Evolutionary conservation across 2,113 vertebrate species (phyloP).

Genomic region (Saimiri boliviensis): DNA sequence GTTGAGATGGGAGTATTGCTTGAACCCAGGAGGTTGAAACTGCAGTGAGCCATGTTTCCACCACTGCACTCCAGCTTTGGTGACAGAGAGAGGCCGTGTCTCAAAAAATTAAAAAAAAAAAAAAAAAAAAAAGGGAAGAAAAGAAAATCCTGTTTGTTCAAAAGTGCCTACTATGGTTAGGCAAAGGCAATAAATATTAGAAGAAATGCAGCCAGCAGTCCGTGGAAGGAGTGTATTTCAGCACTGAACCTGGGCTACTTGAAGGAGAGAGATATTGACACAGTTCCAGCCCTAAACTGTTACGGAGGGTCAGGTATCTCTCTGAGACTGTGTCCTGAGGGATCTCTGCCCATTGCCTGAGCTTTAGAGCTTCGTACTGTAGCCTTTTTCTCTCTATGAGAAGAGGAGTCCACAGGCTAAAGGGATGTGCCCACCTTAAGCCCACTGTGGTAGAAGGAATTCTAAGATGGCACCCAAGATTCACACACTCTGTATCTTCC

Average conservation of each 20-base stretch:
- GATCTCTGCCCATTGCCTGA: background rate
- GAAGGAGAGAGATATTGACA: background rate
- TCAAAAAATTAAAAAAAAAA: no score
- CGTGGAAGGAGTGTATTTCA: background rate
- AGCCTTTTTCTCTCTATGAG: background rate
- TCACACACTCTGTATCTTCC: background rate
- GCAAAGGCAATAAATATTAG: background rate
- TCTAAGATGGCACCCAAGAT: background rate
- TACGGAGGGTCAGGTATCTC: background rate
- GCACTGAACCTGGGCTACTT: background rate
- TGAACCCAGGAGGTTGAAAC: no score
- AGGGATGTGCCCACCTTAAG: background rate
- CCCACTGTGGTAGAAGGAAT: background rate
- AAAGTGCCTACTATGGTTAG: background rate
- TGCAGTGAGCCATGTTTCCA: no score
- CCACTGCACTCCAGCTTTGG: no score
- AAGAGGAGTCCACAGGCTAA: background rate
- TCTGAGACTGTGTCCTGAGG: background rate
- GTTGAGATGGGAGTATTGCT: no score
- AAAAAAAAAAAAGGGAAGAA: no score
- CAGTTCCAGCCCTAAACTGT: background rate
- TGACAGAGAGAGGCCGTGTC: no score
- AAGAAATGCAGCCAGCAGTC: no score
- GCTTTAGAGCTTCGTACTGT: background rate
- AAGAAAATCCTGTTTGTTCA: no score